Evolutionary conservation across 2,113 vertebrate genomes (phyloP), one percentile per base, ranked within the genome.

Genomic region (Tupaia tana): DNA sequence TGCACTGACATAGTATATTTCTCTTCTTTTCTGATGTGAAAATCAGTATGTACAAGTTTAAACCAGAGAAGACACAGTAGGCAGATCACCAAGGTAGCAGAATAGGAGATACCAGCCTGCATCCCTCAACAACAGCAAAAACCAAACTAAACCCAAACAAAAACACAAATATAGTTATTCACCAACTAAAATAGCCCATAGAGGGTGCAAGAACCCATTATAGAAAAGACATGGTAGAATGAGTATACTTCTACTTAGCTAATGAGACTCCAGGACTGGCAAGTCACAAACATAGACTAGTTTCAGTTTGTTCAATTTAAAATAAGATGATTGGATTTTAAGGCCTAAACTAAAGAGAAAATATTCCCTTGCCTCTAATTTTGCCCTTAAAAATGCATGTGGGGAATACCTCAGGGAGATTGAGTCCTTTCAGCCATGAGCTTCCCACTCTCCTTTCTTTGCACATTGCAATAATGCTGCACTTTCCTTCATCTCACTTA

Each of bases 311-410:
- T 22, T 83, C 31, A 22, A 7, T 92, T 61, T 69, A 73, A 94
- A 91, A 88, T 87, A 88, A 77, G 56, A 96, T 1, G 27, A 77
- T 87, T 92, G 54, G 31, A 73, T 96, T 71, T 89, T 95, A 96
- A 95, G 27, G 11, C 90, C 54, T 85, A 94, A 85, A 56, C 13
- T 92, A 7, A 95, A 89, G n/a, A 59, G 69, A 91, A 81, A 43
- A 83, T 74, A 27, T 12, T 83, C 31, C n/a, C 85, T 18, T 90
- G 24, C 93, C 78, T 92, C 24, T 15, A 90, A 93, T 43, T 43
- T 43, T 43, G 43, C 43, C 43, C 43, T 43, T 43, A 43, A 43
- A 43, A 43, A 43, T 43, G 43, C 43, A 43, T 43, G 43, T 43
- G 43, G 43, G 43, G 43, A 43, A 43, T 43, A 43, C 43, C 43